Evolutionary conservation across 2,113 vertebrate genomes (phyloP).

Genomic region (Tragulus kanchil): DNA sequence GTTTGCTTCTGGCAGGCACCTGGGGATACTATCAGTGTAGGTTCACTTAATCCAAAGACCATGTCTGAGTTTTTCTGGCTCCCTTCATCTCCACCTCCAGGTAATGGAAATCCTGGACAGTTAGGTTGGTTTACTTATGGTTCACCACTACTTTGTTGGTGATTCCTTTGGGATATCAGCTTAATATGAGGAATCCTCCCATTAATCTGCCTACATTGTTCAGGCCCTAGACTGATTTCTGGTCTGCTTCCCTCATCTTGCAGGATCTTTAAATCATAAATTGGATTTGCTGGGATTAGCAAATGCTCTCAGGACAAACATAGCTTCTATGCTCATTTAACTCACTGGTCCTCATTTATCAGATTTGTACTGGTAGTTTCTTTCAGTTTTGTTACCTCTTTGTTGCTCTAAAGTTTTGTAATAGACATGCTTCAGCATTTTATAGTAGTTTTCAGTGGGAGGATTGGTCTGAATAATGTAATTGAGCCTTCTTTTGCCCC

Average conservation of each 20-base stretch:
- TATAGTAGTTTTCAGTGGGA: constrained; percentile 32
- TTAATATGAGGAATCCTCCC: background rate
- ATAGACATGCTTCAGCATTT: constrained; percentile 31
- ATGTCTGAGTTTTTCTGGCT: background rate
- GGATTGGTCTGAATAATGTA: background rate
- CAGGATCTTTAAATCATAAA: background rate
- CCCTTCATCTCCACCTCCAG: background rate
- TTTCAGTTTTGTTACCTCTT: constrained; percentile 10
- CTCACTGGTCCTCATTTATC: constrained; percentile 3
- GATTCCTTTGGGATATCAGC: background rate
- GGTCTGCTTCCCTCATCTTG: background rate
- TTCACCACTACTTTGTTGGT: background rate
- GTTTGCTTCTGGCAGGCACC: background rate
- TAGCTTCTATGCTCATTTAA: background rate
- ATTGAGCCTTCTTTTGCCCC: background rate
- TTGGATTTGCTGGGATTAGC: background rate
- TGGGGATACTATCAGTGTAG: background rate
- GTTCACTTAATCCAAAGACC: background rate
- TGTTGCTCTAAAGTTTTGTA: background rate
- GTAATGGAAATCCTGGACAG: background rate
- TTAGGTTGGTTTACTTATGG: background rate
- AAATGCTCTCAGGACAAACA: background rate
- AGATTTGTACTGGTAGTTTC: constrained; percentile 10
- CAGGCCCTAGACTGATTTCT: background rate
- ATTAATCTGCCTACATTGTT: background rate